Conservation (phyloP, 2,888 invertebrate genomes). For the Microchrysa polita region DNA sequence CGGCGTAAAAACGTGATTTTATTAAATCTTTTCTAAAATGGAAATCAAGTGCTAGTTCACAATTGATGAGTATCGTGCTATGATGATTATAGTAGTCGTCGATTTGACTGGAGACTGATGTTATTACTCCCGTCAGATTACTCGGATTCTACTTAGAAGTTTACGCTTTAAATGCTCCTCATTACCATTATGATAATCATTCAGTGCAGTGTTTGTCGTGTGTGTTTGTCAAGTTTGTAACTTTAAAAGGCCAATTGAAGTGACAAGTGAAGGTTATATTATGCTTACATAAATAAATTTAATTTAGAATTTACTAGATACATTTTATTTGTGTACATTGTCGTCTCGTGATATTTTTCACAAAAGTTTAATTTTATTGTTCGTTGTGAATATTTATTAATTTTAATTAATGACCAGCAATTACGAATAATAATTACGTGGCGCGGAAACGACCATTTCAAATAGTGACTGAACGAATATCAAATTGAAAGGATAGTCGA, state of each 20-base stretch:
- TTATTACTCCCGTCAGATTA: no score
- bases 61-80: slow-evolving; percentile 29
- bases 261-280: slow-evolving; percentile 48
- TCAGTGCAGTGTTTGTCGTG: slow-evolving; percentile 21
- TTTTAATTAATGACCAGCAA: no score
- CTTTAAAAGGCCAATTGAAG: slow-evolving; percentile 43
- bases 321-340: background rate
- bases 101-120: no score
- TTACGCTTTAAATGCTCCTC: background rate
- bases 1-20: slow-evolving; percentile 35
- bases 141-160: no score
- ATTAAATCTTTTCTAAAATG: slow-evolving; percentile 11
- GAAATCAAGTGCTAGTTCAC: slow-evolving; percentile 21
- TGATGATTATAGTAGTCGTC: background rate
- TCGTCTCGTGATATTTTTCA: background rate
- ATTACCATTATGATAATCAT: slow-evolving; percentile 14
- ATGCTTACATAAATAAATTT: slow-evolving; percentile 14
- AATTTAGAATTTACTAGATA: background rate
- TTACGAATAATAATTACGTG: no score
- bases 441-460: no score
- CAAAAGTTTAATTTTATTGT: background rate
- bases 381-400: no score
- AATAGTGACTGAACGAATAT: no score
- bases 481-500: no score
- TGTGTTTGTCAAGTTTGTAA: slow-evolving; percentile 36